A percentile compares a stretch with the other conserved stretches of the same genome.
phyloP scores from a whole-genome alignment of 2,888 invertebrate genomes.

The Branchinecta sandiegonensis region DNA sequence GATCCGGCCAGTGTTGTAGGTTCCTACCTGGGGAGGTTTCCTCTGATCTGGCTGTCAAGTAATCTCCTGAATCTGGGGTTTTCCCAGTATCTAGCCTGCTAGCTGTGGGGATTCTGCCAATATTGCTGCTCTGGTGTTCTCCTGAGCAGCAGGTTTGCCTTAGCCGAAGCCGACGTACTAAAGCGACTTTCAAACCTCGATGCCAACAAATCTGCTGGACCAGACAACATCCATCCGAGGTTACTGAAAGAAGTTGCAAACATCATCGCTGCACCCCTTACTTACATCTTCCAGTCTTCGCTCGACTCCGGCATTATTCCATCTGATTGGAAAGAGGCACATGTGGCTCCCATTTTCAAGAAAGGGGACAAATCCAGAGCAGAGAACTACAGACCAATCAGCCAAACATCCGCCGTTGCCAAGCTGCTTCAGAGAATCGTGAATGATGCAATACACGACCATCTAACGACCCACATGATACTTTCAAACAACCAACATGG shows the following conservation, averaged over 20 bases:
- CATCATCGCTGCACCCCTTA: conserved; percentile 8
- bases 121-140: too few relatives aligned
- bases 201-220: conserved; percentile 15
- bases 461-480: conserved; percentile 3
- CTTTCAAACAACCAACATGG: conserved; percentile 15
- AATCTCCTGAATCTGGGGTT: too few relatives aligned
- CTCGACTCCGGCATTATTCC: background rate
- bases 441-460: conserved; percentile 6
- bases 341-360: conserved; percentile 11
- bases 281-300: background rate
- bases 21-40: too few relatives aligned
- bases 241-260: conserved; percentile 4
- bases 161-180: background rate
- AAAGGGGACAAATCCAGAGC: background rate
- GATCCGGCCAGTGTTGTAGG: too few relatives aligned
- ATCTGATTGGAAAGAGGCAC: background rate
- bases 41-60: too few relatives aligned
- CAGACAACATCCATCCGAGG: conserved; percentile 15
- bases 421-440: background rate
- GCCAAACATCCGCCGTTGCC: background rate
- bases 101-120: too few relatives aligned
- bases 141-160: background rate
- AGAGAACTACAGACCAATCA: conserved; percentile 6
- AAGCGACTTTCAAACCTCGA: background rate
- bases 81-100: too few relatives aligned